These are phyloP conservation scores for Melanotaenia boesemani DNA, from an alignment of 2,797 vertebrate species.

Conservation along the genomic window DNA sequence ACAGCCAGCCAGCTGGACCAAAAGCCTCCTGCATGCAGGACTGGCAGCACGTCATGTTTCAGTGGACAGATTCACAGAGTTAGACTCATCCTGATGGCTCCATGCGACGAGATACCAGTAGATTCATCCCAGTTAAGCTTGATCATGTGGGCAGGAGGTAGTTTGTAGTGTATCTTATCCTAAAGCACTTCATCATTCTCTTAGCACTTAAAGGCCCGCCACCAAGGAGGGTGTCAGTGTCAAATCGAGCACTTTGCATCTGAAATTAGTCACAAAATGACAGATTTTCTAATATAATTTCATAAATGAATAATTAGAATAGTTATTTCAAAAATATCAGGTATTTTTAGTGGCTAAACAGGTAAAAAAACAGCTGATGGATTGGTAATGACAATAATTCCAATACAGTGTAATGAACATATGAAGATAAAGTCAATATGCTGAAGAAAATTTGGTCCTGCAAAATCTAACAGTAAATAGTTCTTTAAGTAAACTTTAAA, in stretches of 20 bases:
- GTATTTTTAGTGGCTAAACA: no score
- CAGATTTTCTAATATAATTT: no score
- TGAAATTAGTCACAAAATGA: neutral
- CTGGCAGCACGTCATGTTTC: constrained; percentile 13
- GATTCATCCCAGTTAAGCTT: neutral
- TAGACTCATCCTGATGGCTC: constrained; percentile 9
- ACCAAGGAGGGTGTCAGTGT: constrained; percentile 6
- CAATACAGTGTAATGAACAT: neutral
- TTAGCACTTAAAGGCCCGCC: constrained; percentile 54
- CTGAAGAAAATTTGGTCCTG: neutral
- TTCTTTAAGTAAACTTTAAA: no score
- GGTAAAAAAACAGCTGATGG: neutral
- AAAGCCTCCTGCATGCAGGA: constrained; percentile 33
- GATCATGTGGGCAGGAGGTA: constrained; percentile 1
- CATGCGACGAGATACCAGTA: neutral
- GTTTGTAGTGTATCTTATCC: constrained; percentile 43
- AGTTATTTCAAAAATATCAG: neutral
- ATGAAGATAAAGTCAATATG: no score
- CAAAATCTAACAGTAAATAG: no score
- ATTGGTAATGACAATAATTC: neutral
- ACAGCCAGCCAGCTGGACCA: constrained; percentile 51
- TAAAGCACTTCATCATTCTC: constrained; percentile 62
- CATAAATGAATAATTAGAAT: neutral
- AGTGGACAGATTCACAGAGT: neutral
- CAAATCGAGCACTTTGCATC: constrained; percentile 37